These are phyloP conservation scores for Otus sunia DNA, from an alignment of 2,113 vertebrate genomes.

Conservation along the genomic window DNA sequence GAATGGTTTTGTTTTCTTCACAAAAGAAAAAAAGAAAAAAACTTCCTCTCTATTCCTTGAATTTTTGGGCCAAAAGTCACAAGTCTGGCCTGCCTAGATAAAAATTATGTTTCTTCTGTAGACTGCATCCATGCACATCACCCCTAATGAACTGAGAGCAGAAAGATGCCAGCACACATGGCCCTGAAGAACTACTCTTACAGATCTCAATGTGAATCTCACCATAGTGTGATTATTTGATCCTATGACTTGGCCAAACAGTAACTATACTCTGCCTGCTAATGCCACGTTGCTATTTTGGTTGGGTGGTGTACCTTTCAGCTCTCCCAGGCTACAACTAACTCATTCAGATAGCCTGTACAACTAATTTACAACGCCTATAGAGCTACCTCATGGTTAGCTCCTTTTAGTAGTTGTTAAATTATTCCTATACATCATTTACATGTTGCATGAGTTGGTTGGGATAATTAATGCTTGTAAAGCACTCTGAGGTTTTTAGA, in stretches of 20 bases:
- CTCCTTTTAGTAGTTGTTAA: constrained; percentile 11
- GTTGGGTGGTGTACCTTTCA: not conserved
- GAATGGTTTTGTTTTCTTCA: not conserved
- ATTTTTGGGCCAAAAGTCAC: not conserved
- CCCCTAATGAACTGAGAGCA: not conserved
- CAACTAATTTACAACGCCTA: not conserved
- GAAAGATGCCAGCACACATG: not conserved
- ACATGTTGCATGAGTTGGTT: not conserved
- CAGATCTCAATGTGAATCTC: not conserved
- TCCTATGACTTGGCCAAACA: not conserved
- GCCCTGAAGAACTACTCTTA: not conserved
- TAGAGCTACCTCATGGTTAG: not conserved
- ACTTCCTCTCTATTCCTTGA: not conserved
- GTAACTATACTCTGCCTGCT: not conserved
- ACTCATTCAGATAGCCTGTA: not conserved
- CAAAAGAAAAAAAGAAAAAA: not conserved
- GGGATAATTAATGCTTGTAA: constrained; percentile 24
- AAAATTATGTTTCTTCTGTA: not conserved
- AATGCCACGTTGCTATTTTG: not conserved
- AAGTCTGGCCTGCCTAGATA: not conserved
- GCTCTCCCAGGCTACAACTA: not conserved
- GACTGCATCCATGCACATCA: not conserved
- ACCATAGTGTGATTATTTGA: not conserved
- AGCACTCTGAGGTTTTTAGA: constrained; percentile 1
- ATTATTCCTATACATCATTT: not conserved